Percentiles rank a stretch among this genome's conserved stretches.
Evolutionary conservation across 1,140 invertebrate genomes (phyloP).

Genomic region (Philaenus spumarius): DNA sequence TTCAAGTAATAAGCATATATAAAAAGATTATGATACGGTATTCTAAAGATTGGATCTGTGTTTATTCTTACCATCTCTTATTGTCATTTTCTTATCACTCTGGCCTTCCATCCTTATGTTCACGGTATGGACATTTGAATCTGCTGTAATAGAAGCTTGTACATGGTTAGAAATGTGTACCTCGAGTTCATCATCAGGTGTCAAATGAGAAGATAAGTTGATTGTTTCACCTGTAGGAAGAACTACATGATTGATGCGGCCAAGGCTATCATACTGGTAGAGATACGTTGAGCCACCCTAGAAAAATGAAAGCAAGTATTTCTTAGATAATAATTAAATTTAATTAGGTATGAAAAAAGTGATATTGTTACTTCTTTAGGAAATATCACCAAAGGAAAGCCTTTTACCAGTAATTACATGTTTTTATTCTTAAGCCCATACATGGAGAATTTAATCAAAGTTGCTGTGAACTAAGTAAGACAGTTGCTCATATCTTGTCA

Average conservation of each 20-base stretch:
- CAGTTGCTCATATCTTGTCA: too few relatives aligned
- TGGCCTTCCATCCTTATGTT: conserved; percentile 34
- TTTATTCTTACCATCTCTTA: conserved; percentile 33
- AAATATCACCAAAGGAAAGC: too few relatives aligned
- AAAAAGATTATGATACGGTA: too few relatives aligned
- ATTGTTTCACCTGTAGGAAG: conserved; percentile 86
- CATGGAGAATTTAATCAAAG: too few relatives aligned
- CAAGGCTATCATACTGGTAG: conserved; percentile 82
- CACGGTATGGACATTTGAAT: conserved; percentile 24
- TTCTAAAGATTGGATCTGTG: too few relatives aligned
- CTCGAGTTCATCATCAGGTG: conserved; percentile 63
- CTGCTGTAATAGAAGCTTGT: conserved; percentile 27
- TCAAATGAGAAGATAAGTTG: conserved; percentile 63
- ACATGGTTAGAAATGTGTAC: conserved; percentile 51
- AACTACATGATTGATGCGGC: conserved; percentile 73
- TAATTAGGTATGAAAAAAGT: too few relatives aligned
- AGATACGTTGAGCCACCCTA: conserved; percentile 79
- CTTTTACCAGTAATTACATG: too few relatives aligned
- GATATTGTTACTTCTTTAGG: too few relatives aligned
- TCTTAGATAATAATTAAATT: too few relatives aligned
- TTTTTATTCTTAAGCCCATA: too few relatives aligned
- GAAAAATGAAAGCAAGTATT: conserved; percentile 30
- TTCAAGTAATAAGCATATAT: too few relatives aligned
- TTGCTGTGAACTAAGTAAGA: too few relatives aligned
- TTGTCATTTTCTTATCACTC: conserved; percentile 31